These are phyloP conservation scores for Hassar affinis DNA, from an alignment of 2,113 vertebrate species.

Conservation along the genomic window DNA sequence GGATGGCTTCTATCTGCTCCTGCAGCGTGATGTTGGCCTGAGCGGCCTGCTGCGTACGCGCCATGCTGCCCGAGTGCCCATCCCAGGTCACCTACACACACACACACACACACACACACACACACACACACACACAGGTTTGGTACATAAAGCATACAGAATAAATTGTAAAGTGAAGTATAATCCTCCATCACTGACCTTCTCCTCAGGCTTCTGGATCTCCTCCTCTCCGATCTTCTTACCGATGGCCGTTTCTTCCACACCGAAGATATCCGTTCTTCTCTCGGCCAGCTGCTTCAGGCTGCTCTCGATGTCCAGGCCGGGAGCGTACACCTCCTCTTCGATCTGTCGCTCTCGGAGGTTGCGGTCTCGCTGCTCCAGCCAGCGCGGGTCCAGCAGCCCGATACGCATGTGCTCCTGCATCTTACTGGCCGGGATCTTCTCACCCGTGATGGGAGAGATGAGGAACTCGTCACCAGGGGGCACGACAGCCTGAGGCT, in stretches of 20 bases:
- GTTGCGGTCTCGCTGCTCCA: conserved; percentile 93
- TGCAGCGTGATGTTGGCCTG: conserved; percentile 99
- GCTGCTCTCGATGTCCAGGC: conserved; percentile 97
- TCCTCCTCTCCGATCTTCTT: conserved; percentile 99
- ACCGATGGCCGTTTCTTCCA: conserved; percentile 96
- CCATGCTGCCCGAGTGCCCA: conserved; percentile 98
- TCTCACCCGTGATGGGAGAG: conserved; percentile 97
- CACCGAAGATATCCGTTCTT: conserved; percentile 98
- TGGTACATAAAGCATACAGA: background rate
- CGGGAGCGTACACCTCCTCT: conserved; percentile 96
- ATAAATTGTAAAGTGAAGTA: background rate
- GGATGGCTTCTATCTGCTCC: conserved; percentile 98
- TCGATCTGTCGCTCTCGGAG: conserved; percentile 95
- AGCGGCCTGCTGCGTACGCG: conserved; percentile 95
- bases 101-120: conserved; percentile 71
- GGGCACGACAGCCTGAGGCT: conserved; percentile 73
- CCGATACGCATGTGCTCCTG: conserved; percentile 99
- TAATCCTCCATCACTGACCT: conserved; percentile 72
- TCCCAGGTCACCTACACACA: conserved; percentile 84
- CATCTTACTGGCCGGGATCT: conserved; percentile 98
- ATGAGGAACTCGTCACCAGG: conserved; percentile 91
- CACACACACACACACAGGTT: conserved; percentile 64
- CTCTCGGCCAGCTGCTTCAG: conserved; percentile 97
- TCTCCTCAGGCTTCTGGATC: conserved; percentile 98
- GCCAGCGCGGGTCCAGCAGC: conserved; percentile 94